A percentile compares a stretch with the other conserved stretches of the same genome.
These are phyloP conservation scores for Lathamus discolor DNA, from an alignment of 2,113 vertebrate genomes.

Conservation along the genomic window DNA sequence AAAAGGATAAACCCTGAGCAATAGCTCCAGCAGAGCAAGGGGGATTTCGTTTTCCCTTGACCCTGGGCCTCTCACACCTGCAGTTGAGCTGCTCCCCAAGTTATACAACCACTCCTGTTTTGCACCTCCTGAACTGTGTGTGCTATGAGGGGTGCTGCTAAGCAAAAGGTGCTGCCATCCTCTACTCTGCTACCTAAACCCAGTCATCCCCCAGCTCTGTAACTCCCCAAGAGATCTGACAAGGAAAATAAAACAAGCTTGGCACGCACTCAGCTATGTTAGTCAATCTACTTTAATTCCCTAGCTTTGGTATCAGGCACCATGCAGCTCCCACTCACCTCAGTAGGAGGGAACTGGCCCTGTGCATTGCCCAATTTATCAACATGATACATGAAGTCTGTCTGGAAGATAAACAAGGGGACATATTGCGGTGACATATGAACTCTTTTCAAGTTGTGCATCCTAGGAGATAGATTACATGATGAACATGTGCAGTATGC, in stretches of 20 bases:
- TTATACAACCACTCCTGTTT: background rate
- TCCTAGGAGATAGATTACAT: conserved; percentile 45
- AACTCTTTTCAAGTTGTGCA: conserved; percentile 50
- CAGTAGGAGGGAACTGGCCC: conserved; percentile 34
- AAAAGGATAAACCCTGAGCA: background rate
- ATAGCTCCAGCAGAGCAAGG: background rate
- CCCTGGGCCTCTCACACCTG: background rate
- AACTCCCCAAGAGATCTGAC: background rate
- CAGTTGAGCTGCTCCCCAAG: background rate
- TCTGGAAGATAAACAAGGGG: conserved; percentile 53
- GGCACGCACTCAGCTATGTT: background rate
- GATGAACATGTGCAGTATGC: background rate
- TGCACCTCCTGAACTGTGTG: background rate
- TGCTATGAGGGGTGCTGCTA: background rate
- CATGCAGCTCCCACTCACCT: conserved; percentile 36
- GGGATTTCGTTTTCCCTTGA: background rate
- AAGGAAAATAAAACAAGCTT: conserved; percentile 21
- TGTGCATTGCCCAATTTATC: conserved; percentile 33
- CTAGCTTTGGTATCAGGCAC: conserved; percentile 44
- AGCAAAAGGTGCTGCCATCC: background rate
- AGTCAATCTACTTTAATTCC: conserved; percentile 42
- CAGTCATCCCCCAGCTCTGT: background rate
- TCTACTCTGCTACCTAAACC: background rate
- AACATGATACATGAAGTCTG: conserved; percentile 48
- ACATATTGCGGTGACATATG: background rate